Base-by-base conservation (phyloP, 1,140 invertebrate species). In the Aphis craccivora region DNA sequence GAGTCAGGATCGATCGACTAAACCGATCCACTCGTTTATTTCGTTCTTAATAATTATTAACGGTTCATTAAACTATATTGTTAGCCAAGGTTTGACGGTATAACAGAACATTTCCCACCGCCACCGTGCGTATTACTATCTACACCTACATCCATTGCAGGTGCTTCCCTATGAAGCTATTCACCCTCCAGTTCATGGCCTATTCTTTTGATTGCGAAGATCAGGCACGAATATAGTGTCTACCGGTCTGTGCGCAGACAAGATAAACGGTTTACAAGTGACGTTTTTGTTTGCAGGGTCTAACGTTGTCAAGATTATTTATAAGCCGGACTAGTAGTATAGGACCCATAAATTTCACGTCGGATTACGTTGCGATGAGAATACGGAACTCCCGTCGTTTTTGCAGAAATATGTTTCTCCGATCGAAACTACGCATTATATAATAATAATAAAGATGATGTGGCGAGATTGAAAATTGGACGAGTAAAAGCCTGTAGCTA, bases 281-380 rank as follows among this genome's bases (percentile, higher is more conserved):
- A 87, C 43, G 45, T 87, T 30, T 87, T 87, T 48, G 43, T 87
- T 48, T 48, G 25, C 30, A 35, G 22, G 43, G 45, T n/a, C 43
- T 30, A 87, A 87, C 86, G 30, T 45, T 87, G 9, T 9, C 84
- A n/a, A 45, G 43, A 87, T 45, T 43, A 87, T 87, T 87, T 48
- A 87, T n/a, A 87, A 87, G 43, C 86, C 45, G 9, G 83, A 86
- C 83, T 43, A 43, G 83, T 43, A 22, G 23, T 83, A 23, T 86
- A 30, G 40, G 23, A 45, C 40, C 40, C 83, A 86, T 86, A 86
- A 86, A 86, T 86, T 86, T 86, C 37, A 86, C 40, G 35, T 83
- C 40, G 40, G 81, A 83, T 86, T 86, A 30, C 37, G 23, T 30
- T 86, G 11, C 83, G 40, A 86, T 18, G 83, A 86, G 40, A 86